Evolutionary conservation across 2,113 vertebrate species (phyloP), one percentile per base, ranked within the genome.

Genomic region (Calidris pygmaea): DNA sequence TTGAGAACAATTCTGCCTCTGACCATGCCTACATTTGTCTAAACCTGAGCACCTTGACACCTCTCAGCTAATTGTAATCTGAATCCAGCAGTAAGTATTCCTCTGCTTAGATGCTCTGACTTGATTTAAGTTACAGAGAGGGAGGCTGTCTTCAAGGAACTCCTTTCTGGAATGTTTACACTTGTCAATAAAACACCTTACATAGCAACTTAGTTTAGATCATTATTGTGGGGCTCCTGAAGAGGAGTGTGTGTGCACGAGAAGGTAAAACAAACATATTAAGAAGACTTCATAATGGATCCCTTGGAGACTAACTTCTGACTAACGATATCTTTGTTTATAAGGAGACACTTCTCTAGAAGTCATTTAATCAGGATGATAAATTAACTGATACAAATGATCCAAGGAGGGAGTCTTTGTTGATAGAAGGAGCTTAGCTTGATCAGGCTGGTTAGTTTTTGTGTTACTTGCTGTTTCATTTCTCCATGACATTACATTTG

Each of bases 171-270:
- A 87, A 71, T 62, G 23, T 53, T 85, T 93, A 66, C 12, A 45
- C 8, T 45, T 75, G 8, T 37, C 71, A 66, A 34, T 66, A 88
- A 37, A 88, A 34, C 8, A 45, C 6, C 24, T 67, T 27, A 63
- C 9, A 5, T 16, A 50, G 27, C 12, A 59, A 7, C 8, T 21
- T 14, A 16, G 52, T 79, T 89, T 17, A 1, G 0, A 59, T 52
- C 14, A 27, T 53, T 73, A 59, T 68, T 43, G 34, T 39, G 21
- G 32, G 20, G 21, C 9, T 77, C 18, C 70, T 58, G 16, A 55
- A 89, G 50, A 74, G 6, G 1, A 58, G 9, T 14, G 5, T 1
- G 1, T 16, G 4, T 10, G 10, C 10, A 18, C 10, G 6, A 2
- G 2, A 34, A 24, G 43, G 12, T 23, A 56, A 89, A 74, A 50